These are phyloP conservation scores for Tipula unca DNA, from an alignment of 2,888 invertebrate species.

Conservation along the genomic window DNA sequence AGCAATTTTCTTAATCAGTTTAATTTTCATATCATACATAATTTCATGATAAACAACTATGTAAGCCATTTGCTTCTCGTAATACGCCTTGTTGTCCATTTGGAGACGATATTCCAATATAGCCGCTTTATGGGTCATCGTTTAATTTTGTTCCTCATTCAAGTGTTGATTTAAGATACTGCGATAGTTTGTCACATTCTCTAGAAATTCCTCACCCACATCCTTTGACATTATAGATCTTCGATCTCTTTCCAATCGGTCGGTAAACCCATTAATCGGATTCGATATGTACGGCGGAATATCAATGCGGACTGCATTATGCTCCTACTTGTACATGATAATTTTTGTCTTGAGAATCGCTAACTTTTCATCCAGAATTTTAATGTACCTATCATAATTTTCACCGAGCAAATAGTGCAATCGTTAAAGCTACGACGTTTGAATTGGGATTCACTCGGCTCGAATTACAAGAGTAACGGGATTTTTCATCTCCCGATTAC, in stretches of 20 bases:
- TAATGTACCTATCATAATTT: constrained; percentile 78
- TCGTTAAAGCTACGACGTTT: no score
- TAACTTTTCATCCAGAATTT: constrained; percentile 74
- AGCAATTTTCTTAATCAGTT: constrained; percentile 72
- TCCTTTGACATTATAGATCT: constrained; percentile 62
- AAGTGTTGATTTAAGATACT: constrained; percentile 62
- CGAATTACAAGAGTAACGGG: no score
- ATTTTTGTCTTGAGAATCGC: constrained; percentile 51
- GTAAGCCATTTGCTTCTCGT: constrained; percentile 70
- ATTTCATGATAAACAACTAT: constrained; percentile 83
- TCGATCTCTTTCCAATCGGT: constrained; percentile 84
- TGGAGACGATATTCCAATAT: constrained; percentile 93
- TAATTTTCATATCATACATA: constrained; percentile 81
- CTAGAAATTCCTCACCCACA: constrained; percentile 60
- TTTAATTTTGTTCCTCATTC: constrained; percentile 55
- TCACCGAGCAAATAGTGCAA: no score
- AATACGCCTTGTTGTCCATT: constrained; percentile 85
- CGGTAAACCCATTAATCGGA: constrained; percentile 92
- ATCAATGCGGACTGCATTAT: constrained; percentile 67
- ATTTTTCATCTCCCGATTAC: no score
- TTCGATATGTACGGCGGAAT: constrained; percentile 77
- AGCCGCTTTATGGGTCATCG: constrained; percentile 60
- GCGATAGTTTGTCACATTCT: constrained; percentile 67
- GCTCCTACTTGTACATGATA: constrained; percentile 47
- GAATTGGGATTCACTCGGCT: no score